Percentiles rank a stretch among this genome's conserved stretches.
phyloP scores from a whole-genome alignment of 1,140 invertebrate genomes.

The Atta cephalotes region DNA sequence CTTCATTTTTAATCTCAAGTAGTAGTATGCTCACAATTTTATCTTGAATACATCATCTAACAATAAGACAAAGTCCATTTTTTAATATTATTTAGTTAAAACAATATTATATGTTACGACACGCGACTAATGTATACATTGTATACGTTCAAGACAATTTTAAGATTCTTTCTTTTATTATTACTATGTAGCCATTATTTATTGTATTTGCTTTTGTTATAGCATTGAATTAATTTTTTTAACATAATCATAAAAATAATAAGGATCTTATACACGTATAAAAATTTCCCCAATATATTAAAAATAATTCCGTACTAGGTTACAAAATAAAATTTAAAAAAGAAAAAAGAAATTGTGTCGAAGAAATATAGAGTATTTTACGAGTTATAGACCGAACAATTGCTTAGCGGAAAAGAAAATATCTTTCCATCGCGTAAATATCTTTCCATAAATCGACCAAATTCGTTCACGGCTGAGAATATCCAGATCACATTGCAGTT shows the following conservation, averaged over 20 bases:
- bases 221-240: background rate
- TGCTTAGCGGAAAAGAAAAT: slow-evolving; percentile 29
- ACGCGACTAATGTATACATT: background rate
- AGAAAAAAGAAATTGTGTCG: background rate
- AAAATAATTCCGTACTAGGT: background rate
- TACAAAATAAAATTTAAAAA: background rate
- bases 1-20: background rate
- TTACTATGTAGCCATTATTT: background rate
- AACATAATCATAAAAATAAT: background rate
- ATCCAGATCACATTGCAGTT: slow-evolving; percentile 26
- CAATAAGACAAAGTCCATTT: slow-evolving; percentile 20
- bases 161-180: background rate
- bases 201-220: background rate
- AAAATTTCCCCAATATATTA: background rate
- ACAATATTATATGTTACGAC: background rate
- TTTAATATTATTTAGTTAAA: background rate
- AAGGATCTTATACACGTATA: background rate
- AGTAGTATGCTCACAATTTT: background rate
- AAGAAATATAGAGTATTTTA: slow-evolving; percentile 36
- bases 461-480: slow-evolving; percentile 28
- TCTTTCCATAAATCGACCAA: slow-evolving; percentile 36
- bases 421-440: background rate
- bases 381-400: slow-evolving; percentile 24
- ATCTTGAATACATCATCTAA: background rate
- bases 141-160: background rate